Base-by-base conservation (phyloP, 2,888 invertebrate species). In the Drosophila bunnanda region DNA sequence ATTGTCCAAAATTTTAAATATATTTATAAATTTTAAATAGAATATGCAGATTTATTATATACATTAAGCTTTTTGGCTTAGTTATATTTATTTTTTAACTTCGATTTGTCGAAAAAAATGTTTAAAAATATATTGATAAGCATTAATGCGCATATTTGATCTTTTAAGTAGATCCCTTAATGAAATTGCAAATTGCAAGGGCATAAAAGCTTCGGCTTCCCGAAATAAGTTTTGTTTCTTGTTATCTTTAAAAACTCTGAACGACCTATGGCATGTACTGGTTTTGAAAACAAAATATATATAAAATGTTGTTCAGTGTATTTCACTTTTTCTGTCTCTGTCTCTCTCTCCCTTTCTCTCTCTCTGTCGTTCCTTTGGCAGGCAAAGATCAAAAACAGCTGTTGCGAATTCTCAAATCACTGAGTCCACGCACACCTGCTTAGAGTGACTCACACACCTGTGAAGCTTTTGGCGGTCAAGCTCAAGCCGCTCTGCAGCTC, bases 391-490 rank as follows among this genome's bases (percentile, higher is more conserved):
- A 20, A 34, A 30, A 52, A 34, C 52, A 52, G 34, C 52, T 52
- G 52, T 32, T 50, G 17, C 17, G 13, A 17, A n/a, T n/a, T n/a
- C n/a, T 48, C 17, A 30, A 25, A 46, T 17, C 22, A 13, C 22
- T 12, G 10, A 12, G 10, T 13, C 22, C 57, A 57, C 57, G 50
- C 57, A 57, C 50, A 48, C 48, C 17, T 20, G 30, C 8, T 20
- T 4, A 30, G 17, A 48, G 7, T 30, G 8, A 32, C 13, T 30
- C 48, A 30, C 17, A 48, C 48, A 32, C 17, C 30, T n/a, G 13
- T 13, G 30, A 34, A 53, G 59, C 59, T 38, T 39, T 30, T 54
- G 59, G 30, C 58, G 58, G 58, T 38, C 59, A 59, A 55, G 36
- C 36, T 58, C 36, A 52, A 58, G 20, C 43, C n/a, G 38, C n/a